A percentile compares a stretch with the other conserved stretches of the same genome.
These are phyloP conservation scores for Stegodyphus dumicola DNA, from an alignment of 1,140 invertebrate species.

Conservation along the genomic window DNA sequence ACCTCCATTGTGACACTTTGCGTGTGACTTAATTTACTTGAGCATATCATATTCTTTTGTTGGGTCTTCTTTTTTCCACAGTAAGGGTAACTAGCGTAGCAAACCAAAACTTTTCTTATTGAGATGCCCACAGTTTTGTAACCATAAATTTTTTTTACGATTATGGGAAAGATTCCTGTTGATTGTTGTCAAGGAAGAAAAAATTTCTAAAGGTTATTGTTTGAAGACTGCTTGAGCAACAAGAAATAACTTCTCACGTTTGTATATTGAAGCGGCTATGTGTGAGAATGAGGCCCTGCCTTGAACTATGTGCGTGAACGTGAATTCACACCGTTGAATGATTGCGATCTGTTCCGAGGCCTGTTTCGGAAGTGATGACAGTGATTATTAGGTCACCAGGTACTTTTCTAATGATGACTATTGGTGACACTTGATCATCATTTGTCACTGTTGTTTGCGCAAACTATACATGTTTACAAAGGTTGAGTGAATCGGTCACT, in stretches of 20 bases:
- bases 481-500: too few species aligned
- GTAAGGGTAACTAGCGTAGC: slow-evolving; percentile 12
- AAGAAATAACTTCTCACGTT: neutral
- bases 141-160: slow-evolving; percentile 17
- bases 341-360: too few species aligned
- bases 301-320: too few species aligned
- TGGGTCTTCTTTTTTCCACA: too few species aligned
- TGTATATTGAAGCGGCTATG: neutral
- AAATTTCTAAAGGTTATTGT: slow-evolving; percentile 15
- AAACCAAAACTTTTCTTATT: slow-evolving; percentile 11
- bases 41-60: slow-evolving; percentile 23
- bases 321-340: too few species aligned
- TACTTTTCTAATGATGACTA: too few species aligned
- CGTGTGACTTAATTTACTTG: slow-evolving; percentile 29
- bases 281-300: too few species aligned
- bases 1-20: slow-evolving; percentile 14
- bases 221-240: neutral
- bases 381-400: too few species aligned
- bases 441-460: too few species aligned
- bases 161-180: slow-evolving; percentile 5
- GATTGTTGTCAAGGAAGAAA: neutral
- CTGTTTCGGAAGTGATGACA: too few species aligned
- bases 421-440: too few species aligned
- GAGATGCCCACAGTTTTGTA: slow-evolving; percentile 38
- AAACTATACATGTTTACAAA: too few species aligned